A percentile compares a stretch with the other conserved stretches of the same genome.
These are phyloP conservation scores for Lycodopsis pacificus DNA, from an alignment of 2,797 vertebrate species.

Conservation along the genomic window DNA sequence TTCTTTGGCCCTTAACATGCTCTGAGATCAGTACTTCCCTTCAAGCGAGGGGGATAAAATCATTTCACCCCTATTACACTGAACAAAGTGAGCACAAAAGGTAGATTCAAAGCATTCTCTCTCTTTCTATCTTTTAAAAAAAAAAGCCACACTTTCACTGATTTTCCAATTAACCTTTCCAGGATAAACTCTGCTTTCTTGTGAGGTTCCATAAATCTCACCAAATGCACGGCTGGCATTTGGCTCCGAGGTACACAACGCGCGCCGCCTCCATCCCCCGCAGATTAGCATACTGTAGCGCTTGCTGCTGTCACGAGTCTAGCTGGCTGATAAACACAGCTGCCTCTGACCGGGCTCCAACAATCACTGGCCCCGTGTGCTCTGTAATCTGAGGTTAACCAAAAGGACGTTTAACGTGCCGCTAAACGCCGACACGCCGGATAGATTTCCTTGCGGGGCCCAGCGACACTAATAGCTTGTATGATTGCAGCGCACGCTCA, in stretches of 20 bases:
- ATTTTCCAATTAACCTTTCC: slow-evolving; percentile 73
- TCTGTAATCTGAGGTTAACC: slow-evolving; percentile 78
- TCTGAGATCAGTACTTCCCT: slow-evolving; percentile 49
- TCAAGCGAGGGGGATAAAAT: slow-evolving; percentile 52
- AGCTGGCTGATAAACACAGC: slow-evolving; percentile 66
- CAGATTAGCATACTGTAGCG: slow-evolving; percentile 45
- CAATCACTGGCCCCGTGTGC: slow-evolving; percentile 53
- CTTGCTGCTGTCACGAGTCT: slow-evolving; percentile 35
- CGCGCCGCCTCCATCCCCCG: slow-evolving; percentile 8
- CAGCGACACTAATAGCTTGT: slow-evolving; percentile 49
- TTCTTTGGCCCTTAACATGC: slow-evolving; percentile 57
- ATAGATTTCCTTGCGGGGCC: slow-evolving; percentile 44
- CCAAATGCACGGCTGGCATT: not conserved
- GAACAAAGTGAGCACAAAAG: slow-evolving; percentile 58
- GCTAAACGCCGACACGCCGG: slow-evolving; percentile 38
- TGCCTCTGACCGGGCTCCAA: slow-evolving; percentile 56
- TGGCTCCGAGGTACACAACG: slow-evolving; percentile 24
- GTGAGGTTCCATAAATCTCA: slow-evolving; percentile 24
- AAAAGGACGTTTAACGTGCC: slow-evolving; percentile 51
- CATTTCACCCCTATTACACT: slow-evolving; percentile 63
- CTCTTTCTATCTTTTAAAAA: not conserved
- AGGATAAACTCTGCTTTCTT: slow-evolving; percentile 21
- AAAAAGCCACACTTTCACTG: slow-evolving; percentile 24
- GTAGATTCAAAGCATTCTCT: slow-evolving; percentile 26
- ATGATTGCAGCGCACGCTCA: slow-evolving; percentile 47